These are phyloP conservation scores for Bambusicola thoracicus DNA, from an alignment of 2,113 vertebrate genomes.

Conservation along the genomic window DNA sequence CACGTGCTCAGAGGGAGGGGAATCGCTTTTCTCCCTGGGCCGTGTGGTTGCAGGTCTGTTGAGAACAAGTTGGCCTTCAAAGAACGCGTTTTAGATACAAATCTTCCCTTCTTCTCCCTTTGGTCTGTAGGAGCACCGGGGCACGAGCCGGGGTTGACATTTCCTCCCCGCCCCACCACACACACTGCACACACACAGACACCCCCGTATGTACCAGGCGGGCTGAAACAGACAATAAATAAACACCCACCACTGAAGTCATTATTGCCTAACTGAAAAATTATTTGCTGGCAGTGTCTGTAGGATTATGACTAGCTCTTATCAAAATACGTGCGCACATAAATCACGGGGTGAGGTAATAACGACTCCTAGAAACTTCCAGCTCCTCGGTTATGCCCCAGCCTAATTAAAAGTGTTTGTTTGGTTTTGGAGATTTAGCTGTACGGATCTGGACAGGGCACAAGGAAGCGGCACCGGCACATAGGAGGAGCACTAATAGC, in stretches of 20 bases:
- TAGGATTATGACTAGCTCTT: slow-evolving; percentile 69
- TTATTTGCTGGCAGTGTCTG: slow-evolving; percentile 73
- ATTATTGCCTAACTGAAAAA: slow-evolving; percentile 75
- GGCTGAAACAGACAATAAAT: slow-evolving; percentile 74
- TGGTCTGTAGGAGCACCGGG: neutral
- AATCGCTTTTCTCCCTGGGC: neutral
- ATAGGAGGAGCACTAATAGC: neutral
- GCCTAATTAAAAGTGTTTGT: slow-evolving; percentile 39
- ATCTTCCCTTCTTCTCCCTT: slow-evolving; percentile 1
- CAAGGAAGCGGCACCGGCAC: neutral
- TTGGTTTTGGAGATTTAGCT: slow-evolving; percentile 43
- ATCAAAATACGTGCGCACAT: slow-evolving; percentile 65
- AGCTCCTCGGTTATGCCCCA: slow-evolving; percentile 45
- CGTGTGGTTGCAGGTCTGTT: neutral
- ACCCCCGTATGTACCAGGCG: slow-evolving; percentile 65
- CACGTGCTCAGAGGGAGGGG: neutral
- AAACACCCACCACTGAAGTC: slow-evolving; percentile 74
- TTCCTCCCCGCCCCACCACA: slow-evolving; percentile 48
- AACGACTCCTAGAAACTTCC: slow-evolving; percentile 62
- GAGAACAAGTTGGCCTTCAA: slow-evolving; percentile 14
- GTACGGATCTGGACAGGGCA: neutral
- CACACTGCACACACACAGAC: slow-evolving; percentile 52
- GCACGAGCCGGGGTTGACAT: slow-evolving; percentile 28
- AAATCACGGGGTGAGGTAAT: slow-evolving; percentile 69
- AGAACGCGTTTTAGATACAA: neutral